phyloP scores from a whole-genome alignment of 2,113 vertebrate genomes.

The Trochalopteron elliotii region DNA sequence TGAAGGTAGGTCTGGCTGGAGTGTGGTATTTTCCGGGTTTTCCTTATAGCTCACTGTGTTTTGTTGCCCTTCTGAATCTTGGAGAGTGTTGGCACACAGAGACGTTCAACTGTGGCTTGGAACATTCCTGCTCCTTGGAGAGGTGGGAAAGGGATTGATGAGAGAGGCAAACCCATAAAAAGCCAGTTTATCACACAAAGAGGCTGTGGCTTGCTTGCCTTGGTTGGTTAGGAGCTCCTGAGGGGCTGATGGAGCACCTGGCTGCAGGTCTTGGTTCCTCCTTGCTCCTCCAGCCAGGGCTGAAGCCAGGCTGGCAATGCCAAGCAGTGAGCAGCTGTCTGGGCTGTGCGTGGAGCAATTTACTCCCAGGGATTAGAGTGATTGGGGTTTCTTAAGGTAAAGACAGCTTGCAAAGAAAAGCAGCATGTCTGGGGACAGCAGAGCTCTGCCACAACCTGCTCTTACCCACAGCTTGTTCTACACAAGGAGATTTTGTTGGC shows the following conservation, averaged over 20 bases:
- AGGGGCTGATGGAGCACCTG: background rate
- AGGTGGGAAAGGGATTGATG: background rate
- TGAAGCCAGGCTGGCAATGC: background rate
- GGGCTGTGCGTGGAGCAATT: background rate
- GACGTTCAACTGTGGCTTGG: background rate
- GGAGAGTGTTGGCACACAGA: background rate
- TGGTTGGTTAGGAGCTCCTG: background rate
- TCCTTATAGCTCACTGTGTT: background rate
- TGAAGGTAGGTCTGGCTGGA: background rate
- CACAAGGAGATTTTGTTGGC: background rate
- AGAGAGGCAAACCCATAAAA: background rate
- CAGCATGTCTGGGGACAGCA: background rate
- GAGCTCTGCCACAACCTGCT: background rate
- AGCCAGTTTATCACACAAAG: background rate
- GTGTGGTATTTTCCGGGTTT: background rate
- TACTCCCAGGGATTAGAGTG: background rate
- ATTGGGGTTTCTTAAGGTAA: conserved; percentile 24
- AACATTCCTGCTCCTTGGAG: background rate
- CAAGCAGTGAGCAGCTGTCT: conserved; percentile 21
- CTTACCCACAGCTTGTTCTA: background rate
- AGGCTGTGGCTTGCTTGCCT: background rate
- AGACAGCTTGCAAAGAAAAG: background rate
- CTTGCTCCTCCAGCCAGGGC: background rate
- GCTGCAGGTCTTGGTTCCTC: background rate
- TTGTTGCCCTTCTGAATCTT: background rate